phyloP scores from a whole-genome alignment of 2,113 vertebrate species.

The Macrotis lagotis region DNA sequence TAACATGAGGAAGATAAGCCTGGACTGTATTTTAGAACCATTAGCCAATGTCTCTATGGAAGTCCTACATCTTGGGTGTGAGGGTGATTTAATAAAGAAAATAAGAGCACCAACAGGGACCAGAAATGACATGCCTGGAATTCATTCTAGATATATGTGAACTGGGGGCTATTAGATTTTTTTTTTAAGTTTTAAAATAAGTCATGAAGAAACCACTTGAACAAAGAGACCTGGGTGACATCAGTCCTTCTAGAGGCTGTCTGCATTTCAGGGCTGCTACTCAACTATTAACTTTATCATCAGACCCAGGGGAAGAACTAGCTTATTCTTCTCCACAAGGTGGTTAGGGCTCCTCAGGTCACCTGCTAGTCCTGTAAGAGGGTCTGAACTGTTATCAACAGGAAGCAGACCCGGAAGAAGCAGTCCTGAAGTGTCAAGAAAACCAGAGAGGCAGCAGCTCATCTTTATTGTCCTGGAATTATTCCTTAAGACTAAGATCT shows the following conservation, averaged over 20 bases:
- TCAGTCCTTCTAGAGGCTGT: conserved; percentile 15
- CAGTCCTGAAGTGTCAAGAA: background rate
- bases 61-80: conserved; percentile 69
- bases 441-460: background rate
- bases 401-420: conserved; percentile 15
- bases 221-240: conserved; percentile 75
- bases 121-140: conserved; percentile 78
- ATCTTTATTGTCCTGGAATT: background rate
- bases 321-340: conserved; percentile 37
- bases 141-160: conserved; percentile 78
- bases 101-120: conserved; percentile 72
- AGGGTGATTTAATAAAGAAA: conserved; percentile 73
- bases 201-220: conserved; percentile 75
- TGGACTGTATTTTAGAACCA: conserved; percentile 72
- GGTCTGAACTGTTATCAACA: conserved; percentile 13
- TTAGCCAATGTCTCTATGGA: conserved; percentile 73
- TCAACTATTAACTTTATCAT: conserved; percentile 58
- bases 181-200: conserved; percentile 66
- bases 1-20: conserved; percentile 72
- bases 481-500: background rate
- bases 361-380: background rate
- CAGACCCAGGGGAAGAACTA: conserved; percentile 39
- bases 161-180: conserved; percentile 72
- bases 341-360: conserved; percentile 11
- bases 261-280: conserved; percentile 68